phyloP scores from a whole-genome alignment of 2,113 vertebrate species.

The Xiphorhynchus elegans region DNA sequence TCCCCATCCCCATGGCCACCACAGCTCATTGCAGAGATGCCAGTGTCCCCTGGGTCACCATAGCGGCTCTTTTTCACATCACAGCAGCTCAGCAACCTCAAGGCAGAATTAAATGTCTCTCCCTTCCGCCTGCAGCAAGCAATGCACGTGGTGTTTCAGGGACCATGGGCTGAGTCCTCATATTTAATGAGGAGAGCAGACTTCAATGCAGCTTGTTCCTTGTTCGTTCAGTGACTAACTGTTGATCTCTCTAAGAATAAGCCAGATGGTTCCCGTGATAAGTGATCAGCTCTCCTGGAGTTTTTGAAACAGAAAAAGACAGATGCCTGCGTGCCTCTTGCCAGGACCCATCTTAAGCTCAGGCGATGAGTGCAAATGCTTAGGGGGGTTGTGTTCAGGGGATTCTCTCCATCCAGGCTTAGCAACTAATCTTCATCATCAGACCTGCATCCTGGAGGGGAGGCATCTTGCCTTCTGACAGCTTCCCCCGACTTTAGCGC shows the following conservation, averaged over 20 bases:
- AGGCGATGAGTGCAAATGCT: constrained; percentile 1
- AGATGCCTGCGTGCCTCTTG: constrained; percentile 65
- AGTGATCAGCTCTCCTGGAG: constrained; percentile 69
- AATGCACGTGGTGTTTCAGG: not conserved
- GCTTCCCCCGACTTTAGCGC: not conserved
- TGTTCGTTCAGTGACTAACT: constrained; percentile 58
- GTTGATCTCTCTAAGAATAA: constrained; percentile 66
- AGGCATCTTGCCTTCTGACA: constrained; percentile 11
- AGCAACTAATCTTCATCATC: constrained; percentile 11
- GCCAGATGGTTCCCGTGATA: constrained; percentile 65
- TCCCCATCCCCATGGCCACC: not conserved
- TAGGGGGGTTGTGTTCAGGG: not conserved
- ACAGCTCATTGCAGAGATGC: not conserved
- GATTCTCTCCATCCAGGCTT: constrained; percentile 35
- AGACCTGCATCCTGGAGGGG: not conserved
- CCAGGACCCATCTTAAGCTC: constrained; percentile 64
- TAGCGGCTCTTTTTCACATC: not conserved
- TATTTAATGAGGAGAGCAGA: constrained; percentile 45
- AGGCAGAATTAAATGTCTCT: constrained; percentile 24
- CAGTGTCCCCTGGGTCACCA: rapidly evolving
- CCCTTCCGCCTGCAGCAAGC: not conserved
- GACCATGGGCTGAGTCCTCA: constrained; percentile 39
- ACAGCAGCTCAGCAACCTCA: constrained; percentile 7
- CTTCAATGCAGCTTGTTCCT: constrained; percentile 52
- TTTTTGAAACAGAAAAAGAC: constrained; percentile 67